Evolutionary conservation across 2,888 invertebrate species (phyloP), one percentile per base, ranked within the genome.

Genomic region (Gibbula magus): DNA sequence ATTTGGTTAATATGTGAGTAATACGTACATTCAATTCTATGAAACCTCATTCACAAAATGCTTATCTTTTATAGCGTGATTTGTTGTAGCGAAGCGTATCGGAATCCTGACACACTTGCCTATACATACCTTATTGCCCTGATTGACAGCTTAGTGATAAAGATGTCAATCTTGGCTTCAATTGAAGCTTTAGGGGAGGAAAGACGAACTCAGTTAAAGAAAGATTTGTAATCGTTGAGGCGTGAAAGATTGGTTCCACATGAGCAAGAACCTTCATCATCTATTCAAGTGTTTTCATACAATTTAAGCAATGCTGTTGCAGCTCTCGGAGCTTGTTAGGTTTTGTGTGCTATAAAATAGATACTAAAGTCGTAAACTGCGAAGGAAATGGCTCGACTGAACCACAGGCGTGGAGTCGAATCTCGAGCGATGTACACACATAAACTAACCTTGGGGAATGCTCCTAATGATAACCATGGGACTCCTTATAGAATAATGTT

Each of bases 331-430:
- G 70, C 70, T 70, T 35, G 35, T 70, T 70, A 70, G 32, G 35
- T 70, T 70, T 70, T 70, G 70, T 70, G 70, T 20, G 70, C 70
- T 70, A 70, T 70, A 35, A 70, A 70, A 35, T 70, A 70, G 70
- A 70, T 70, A 70, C 70, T 70, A 39, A 35, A 7, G 20, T 39
- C 70, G 35, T 70, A 70, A 70, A 70, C 35, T 20, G 3, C 20
- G 70, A 45, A 45, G 45, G 10, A 45, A 45, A 45, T 45, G 5
- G 45, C 45, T 45, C 45, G 10, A 10, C 45, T 13, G 10, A 45
- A 45, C 45, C 45, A 45, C 45, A 45, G 45, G 45, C 10, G 5
- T 45, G 45, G 5, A 45, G 45, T 5, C 45, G 45, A 45, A 45
- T 45, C 5, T 45, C 45, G 1, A 45, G 45, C 45, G 45, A n/a